Evolutionary conservation across 2,888 invertebrate genomes (phyloP).

Genomic region (Punctoribates punctum): DNA sequence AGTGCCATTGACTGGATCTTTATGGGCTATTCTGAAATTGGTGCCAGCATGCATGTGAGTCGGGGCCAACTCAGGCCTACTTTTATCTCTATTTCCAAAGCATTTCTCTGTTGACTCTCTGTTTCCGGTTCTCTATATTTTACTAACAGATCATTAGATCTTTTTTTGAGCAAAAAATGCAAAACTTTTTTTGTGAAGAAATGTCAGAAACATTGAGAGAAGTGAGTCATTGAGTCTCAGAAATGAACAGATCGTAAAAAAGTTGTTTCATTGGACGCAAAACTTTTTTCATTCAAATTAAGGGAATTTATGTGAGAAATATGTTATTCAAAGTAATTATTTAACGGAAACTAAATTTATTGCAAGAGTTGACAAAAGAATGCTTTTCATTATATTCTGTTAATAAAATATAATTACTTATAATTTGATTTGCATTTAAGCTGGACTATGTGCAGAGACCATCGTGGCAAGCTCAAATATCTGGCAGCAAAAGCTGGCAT

Average conservation of each 20-base stretch:
- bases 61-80: not conserved
- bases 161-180: not conserved
- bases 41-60: conserved; percentile 74
- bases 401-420: not conserved
- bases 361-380: no score
- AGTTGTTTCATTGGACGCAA: no score
- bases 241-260: no score
- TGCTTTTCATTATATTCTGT: no score
- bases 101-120: not conserved
- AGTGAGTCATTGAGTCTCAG: no score
- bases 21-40: conserved; percentile 73
- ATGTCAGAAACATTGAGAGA: not conserved
- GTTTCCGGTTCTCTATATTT: conserved; percentile 9
- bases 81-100: not conserved
- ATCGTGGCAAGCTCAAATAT: conserved; percentile 90
- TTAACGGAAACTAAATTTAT: no score
- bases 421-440: conserved; percentile 55
- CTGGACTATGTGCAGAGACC: conserved; percentile 83
- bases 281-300: no score
- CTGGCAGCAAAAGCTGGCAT: conserved; percentile 78
- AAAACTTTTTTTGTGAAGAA: not conserved
- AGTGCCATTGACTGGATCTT: conserved; percentile 85
- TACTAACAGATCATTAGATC: conserved; percentile 8
- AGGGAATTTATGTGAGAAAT: no score
- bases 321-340: no score